Evolutionary conservation across 1,140 invertebrate genomes (phyloP).

Genomic region (Bombus affinis): DNA sequence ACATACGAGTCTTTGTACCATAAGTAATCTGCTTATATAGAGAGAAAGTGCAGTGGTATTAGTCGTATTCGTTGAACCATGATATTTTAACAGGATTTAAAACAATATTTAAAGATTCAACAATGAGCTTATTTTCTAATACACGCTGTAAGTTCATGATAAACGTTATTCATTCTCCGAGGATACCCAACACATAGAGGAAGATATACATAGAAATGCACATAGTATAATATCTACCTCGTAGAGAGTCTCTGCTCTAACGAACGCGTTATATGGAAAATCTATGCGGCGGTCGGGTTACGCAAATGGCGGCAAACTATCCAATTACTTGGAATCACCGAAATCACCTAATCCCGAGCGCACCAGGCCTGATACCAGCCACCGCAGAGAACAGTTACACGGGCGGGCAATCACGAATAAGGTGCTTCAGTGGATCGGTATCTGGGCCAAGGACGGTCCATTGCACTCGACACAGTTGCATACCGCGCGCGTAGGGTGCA

Average conservation of each 20-base stretch:
- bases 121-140: too few relatives aligned
- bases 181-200: background rate
- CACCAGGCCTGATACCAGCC: background rate
- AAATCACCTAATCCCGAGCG: slow-evolving; percentile 6
- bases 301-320: slow-evolving; percentile 3
- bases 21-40: background rate
- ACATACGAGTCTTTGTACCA: background rate
- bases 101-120: too few relatives aligned
- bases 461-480: slow-evolving; percentile 68
- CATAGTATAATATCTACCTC: too few relatives aligned
- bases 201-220: background rate
- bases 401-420: background rate
- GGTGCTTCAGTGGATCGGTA: slow-evolving; percentile 51
- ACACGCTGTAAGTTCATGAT: too few relatives aligned
- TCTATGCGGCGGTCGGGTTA: background rate
- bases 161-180: too few relatives aligned
- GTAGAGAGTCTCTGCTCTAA: too few relatives aligned
- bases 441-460: slow-evolving; percentile 66
- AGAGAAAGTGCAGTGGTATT: background rate
- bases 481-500: slow-evolving; percentile 53
- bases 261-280: slow-evolving; percentile 5
- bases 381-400: slow-evolving; percentile 15
- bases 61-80: background rate
- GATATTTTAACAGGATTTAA: background rate
- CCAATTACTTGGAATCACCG: slow-evolving; percentile 33